phyloP scores from a whole-genome alignment of 2,888 invertebrate species.

The Melikaiella ostensackeni region DNA sequence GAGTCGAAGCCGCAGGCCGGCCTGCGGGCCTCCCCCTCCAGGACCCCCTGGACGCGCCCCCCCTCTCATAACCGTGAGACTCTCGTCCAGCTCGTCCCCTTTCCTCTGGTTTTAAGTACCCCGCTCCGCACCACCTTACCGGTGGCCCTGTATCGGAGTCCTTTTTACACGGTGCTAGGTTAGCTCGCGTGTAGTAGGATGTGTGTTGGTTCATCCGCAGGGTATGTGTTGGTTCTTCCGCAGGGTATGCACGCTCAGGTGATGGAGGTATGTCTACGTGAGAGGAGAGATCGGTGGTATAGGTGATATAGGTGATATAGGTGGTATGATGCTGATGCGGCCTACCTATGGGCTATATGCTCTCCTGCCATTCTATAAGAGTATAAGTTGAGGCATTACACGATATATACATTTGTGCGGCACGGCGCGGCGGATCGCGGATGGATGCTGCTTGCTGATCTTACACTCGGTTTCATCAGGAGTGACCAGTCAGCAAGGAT shows the following conservation, averaged over 20 bases:
- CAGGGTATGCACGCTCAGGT: conserved; percentile 8
- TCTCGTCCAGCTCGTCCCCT: conserved; percentile 45
- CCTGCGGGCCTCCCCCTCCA: conserved; percentile 75
- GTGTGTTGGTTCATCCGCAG: conserved; percentile 23
- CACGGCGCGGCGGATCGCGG: conserved; percentile 32
- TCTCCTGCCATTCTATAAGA: no score
- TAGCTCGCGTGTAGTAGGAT: conserved; percentile 19
- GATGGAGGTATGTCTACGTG: not conserved
- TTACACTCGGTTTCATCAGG: conserved; percentile 69
- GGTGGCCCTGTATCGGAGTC: conserved; percentile 31
- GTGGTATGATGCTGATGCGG: conserved; percentile 32
- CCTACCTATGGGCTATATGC: conserved; percentile 46
- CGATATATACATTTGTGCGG: conserved; percentile 66
- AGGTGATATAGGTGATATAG: conserved; percentile 26
- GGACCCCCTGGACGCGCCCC: conserved; percentile 40
- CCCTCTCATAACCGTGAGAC: conserved; percentile 48
- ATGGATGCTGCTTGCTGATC: conserved; percentile 63
- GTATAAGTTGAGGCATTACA: conserved; percentile 64
- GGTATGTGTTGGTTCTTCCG: conserved; percentile 18
- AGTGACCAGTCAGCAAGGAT: conserved; percentile 48
- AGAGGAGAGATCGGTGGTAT: conserved; percentile 6
- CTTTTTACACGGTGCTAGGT: conserved; percentile 22
- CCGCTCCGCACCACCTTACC: conserved; percentile 32
- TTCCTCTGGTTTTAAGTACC: conserved; percentile 49
- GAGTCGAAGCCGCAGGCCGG: conserved; percentile 76